A percentile compares a stretch with the other conserved stretches of the same genome.
phyloP scores from a whole-genome alignment of 1,140 invertebrate species.

The Drosophila neocordata region DNA sequence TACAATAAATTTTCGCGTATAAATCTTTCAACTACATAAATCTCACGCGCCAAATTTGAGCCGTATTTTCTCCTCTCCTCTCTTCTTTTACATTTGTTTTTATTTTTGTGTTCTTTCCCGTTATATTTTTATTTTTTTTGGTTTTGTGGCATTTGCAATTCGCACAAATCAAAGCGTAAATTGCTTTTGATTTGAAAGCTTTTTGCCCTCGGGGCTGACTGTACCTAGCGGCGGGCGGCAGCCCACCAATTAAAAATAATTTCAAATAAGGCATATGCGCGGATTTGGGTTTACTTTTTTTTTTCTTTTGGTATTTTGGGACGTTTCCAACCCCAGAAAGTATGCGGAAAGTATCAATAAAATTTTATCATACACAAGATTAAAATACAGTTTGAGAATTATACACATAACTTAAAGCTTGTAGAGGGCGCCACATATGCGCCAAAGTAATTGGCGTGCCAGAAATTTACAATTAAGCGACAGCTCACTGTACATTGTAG shows the following conservation, averaged over 20 bases:
- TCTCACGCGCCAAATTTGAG: slow-evolving; percentile 75
- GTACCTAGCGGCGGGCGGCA: slow-evolving; percentile 53
- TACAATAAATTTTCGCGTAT: slow-evolving; percentile 73
- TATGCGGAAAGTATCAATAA: slow-evolving; percentile 38
- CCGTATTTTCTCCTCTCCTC: slow-evolving; percentile 23
- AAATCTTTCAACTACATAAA: slow-evolving; percentile 81
- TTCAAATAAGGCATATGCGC: slow-evolving; percentile 63
- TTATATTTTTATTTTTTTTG: slow-evolving; percentile 22
- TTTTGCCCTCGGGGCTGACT: slow-evolving; percentile 59
- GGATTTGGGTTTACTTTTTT: slow-evolving; percentile 36
- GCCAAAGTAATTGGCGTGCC: slow-evolving; percentile 40
- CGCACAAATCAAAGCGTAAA: slow-evolving; percentile 78
- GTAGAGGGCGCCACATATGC: slow-evolving; percentile 49
- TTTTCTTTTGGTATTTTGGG: slow-evolving; percentile 21
- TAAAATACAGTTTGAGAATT: slow-evolving; percentile 54
- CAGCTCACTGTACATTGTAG: slow-evolving; percentile 29
- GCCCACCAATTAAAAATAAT: slow-evolving; percentile 76
- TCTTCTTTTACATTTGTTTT: no score
- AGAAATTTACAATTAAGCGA: slow-evolving; percentile 65
- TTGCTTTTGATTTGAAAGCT: slow-evolving; percentile 79
- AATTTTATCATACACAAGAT: slow-evolving; percentile 73
- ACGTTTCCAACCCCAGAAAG: background rate
- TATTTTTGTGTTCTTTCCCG: slow-evolving; percentile 3
- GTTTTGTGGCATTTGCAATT: slow-evolving; percentile 27
- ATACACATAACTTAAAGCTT: slow-evolving; percentile 52